Evolutionary conservation across 1,140 invertebrate genomes (phyloP).

Genomic region (Lordiphosa clarofinis): DNA sequence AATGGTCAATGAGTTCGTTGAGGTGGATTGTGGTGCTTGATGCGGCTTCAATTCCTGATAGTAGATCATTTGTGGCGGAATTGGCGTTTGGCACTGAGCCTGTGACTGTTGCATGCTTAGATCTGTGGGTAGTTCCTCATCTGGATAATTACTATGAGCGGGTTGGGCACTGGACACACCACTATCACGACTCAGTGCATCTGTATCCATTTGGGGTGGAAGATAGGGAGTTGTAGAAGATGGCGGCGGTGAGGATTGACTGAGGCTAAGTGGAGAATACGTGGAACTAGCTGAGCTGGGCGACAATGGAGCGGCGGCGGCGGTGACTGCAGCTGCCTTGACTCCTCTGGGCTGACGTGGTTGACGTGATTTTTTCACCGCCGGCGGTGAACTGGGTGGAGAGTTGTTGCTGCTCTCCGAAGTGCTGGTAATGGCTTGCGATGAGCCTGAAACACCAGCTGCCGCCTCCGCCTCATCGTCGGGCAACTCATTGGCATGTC

Average conservation of each 20-base stretch:
- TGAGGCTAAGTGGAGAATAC: slow-evolving; percentile 52
- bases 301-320: slow-evolving; percentile 37
- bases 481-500: slow-evolving; percentile 87
- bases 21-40: not conserved
- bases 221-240: slow-evolving; percentile 29
- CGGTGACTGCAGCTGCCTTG: slow-evolving; percentile 17
- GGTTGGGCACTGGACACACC: slow-evolving; percentile 60
- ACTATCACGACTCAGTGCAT: slow-evolving; percentile 67
- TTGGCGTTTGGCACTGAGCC: slow-evolving; percentile 8
- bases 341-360: slow-evolving; percentile 39
- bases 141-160: slow-evolving; percentile 30
- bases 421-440: slow-evolving; percentile 35
- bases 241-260: slow-evolving; percentile 50
- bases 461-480: slow-evolving; percentile 68
- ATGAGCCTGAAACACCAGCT: slow-evolving; percentile 31
- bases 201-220: slow-evolving; percentile 33
- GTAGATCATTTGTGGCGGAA: slow-evolving; percentile 16
- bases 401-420: slow-evolving; percentile 62
- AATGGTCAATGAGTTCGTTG: slow-evolving; percentile 50
- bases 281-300: slow-evolving; percentile 54
- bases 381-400: slow-evolving; percentile 70
- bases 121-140: slow-evolving; percentile 73
- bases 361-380: slow-evolving; percentile 62
- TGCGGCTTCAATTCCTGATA: slow-evolving; percentile 31
- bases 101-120: slow-evolving; percentile 60